These are phyloP conservation scores for Flexamia atlantica DNA, from an alignment of 2,888 invertebrate genomes.

Conservation along the genomic window DNA sequence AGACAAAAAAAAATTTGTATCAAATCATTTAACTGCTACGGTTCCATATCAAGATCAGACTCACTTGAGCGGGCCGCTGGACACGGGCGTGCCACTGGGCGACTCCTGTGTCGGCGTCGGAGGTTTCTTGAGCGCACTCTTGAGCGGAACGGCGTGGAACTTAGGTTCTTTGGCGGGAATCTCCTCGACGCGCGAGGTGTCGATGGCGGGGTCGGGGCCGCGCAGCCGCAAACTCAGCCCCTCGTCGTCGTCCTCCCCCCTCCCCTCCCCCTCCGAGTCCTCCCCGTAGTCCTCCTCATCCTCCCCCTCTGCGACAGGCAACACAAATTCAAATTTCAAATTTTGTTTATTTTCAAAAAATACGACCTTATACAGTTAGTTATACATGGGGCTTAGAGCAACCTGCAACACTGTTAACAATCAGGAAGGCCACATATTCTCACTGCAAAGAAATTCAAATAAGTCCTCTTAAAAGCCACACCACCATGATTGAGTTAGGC, in stretches of 20 bases:
- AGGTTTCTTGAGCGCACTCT: conserved; percentile 93
- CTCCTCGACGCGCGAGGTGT: conserved; percentile 92
- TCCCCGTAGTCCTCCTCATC: conserved; percentile 74
- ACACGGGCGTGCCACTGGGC: conserved; percentile 73
- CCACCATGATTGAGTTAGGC: too few species aligned
- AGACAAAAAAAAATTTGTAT: too few species aligned
- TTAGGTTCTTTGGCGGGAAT: conserved; percentile 96
- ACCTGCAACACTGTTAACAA: too few species aligned
- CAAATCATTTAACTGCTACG: too few species aligned
- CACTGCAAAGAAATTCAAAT: too few species aligned
- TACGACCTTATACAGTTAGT: too few species aligned
- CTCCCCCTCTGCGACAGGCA: conserved; percentile 68
- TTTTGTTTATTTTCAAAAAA: too few species aligned
- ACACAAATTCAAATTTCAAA: conserved; percentile 25
- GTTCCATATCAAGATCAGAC: conserved; percentile 72
- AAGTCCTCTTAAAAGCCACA: too few species aligned
- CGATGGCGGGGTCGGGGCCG: conserved; percentile 83
- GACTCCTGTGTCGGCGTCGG: conserved; percentile 86
- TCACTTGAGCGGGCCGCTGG: conserved; percentile 88
- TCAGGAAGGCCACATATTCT: too few species aligned
- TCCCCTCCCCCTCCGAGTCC: conserved; percentile 71
- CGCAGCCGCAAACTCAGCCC: conserved; percentile 77
- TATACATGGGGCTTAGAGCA: too few species aligned
- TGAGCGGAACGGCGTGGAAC: conserved; percentile 93
- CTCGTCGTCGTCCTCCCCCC: conserved; percentile 77